Conservation (phyloP, 2,113 vertebrate species). For the Sturnira hondurensis region DNA sequence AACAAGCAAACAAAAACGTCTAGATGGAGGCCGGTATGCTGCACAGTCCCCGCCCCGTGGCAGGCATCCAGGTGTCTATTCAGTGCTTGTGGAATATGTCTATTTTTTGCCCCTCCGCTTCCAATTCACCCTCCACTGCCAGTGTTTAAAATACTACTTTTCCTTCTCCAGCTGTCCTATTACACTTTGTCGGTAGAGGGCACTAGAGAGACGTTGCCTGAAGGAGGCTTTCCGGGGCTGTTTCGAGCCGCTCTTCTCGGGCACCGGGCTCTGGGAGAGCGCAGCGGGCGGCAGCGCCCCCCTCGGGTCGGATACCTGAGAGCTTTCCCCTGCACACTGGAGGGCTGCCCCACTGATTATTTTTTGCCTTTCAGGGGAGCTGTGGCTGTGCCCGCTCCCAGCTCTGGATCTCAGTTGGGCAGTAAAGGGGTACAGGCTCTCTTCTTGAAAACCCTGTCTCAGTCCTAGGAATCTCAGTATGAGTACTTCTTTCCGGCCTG, state of each 20-base stretch:
- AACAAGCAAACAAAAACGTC: neutral
- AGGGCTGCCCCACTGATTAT: neutral
- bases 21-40: neutral
- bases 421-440: no score
- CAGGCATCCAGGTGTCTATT: neutral
- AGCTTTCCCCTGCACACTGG: neutral
- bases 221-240: neutral
- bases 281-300: neutral
- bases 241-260: neutral
- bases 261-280: no score
- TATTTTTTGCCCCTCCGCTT: neutral
- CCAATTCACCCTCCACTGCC: neutral
- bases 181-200: neutral
- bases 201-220: neutral
- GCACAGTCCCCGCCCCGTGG: neutral
- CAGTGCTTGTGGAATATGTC: neutral
- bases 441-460: neutral
- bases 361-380: neutral
- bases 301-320: neutral
- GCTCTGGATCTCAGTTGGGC: neutral
- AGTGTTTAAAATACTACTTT: neutral
- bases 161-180: neutral
- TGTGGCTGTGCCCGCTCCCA: neutral
- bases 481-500: neutral
- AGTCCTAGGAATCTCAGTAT: neutral